Base-by-base conservation (phyloP, 2,888 invertebrate species). In the Autographa pulchrina region DNA sequence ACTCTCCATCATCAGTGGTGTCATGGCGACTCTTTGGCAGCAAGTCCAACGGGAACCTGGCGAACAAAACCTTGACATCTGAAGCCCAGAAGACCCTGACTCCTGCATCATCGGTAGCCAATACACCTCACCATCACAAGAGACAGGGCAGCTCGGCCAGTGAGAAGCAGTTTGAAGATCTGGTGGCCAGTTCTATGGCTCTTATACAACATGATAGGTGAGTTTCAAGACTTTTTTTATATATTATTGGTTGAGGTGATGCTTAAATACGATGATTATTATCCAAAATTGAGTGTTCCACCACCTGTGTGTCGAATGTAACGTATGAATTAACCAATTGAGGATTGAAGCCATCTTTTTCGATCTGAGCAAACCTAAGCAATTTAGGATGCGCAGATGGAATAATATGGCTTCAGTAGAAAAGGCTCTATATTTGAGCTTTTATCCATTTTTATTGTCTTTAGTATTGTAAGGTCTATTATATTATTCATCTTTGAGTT, bases 151-250 rank as follows among this genome's bases (percentile, higher is more conserved):
- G 96, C 70, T 95, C 96, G 0, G 94, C 96, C 35, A 96, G 96
- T 78, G 96, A 96, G 87, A 96, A 96, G 86, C 96, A 96, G 88
- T 96, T 96, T 80, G 96, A 96, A 74, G 96, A 96, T 85, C 94
- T 97, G 32, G 96, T 97, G 18, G 97, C 97, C 58, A 97, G 97
- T 83, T 97, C 97, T 38, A 96, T 97, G 67, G 97, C 97, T 14
- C 92, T 97, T 68, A 97, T 98, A 83, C 97, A 97, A 86, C 97
- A 97, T 91, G 97, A 97, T 83, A 94, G 96, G 97, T 96, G 83
- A 91, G 78, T 80, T 54, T 54, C 20, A 20, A 14, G 7, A 48
- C 48, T n/a, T 16, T 43, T 16, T n/a, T 3, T 16, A 4, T 1
- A 43, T 43, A 3, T 6, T 16, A 16, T 5, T 43, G 6, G 16